Evolutionary conservation across 2,113 vertebrate genomes (phyloP), one percentile per base, ranked within the genome.

Genomic region (Salminus brasiliensis): DNA sequence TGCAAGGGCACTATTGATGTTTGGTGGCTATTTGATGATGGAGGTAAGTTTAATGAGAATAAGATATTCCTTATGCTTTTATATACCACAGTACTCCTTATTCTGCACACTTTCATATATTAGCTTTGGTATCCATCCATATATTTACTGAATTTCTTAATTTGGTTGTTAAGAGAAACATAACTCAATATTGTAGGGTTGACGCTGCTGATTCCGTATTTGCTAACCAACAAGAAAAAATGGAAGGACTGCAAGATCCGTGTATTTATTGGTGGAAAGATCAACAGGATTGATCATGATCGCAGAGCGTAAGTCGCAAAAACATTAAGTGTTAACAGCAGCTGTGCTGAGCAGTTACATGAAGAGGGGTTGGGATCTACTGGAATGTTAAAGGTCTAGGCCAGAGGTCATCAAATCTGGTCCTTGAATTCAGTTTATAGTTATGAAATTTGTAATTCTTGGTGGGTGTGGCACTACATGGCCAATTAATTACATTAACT

Each of bases 21-120:
- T 0, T 99, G 97, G 97, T 99, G 97, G 97, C 94, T 99, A 75
- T 99, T 98, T 90, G 97, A 99, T 78, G 97, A 99, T 80, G 97
- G 97, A 92, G 97, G 97, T 98, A 91, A 79, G 81, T 23, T 71
- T 49, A 34, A 30, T 1, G 6, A 36, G 16, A 11, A 39, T 30
- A n/a, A 62, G 13, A 73, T n/a, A 5, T 9, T 29, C 41, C 25
- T 29, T 12, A 34, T 47, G 23, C 21, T 66, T 23, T 36, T 66
- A 10, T 23, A 39, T 4, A 36, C 4, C 4, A 11, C 32, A 21
- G 32, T 65, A 2, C 39, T 13, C 16, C 16, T 2, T 23, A 66
- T 9, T 66, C 7, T n/a, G n/a, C n/a, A n/a, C n/a, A n/a, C n/a
- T n/a, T n/a, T n/a, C n/a, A n/a, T n/a, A n/a, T n/a, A n/a, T n/a